phyloP scores from a whole-genome alignment of 2,888 invertebrate genomes.

The Leucoma salicis region DNA sequence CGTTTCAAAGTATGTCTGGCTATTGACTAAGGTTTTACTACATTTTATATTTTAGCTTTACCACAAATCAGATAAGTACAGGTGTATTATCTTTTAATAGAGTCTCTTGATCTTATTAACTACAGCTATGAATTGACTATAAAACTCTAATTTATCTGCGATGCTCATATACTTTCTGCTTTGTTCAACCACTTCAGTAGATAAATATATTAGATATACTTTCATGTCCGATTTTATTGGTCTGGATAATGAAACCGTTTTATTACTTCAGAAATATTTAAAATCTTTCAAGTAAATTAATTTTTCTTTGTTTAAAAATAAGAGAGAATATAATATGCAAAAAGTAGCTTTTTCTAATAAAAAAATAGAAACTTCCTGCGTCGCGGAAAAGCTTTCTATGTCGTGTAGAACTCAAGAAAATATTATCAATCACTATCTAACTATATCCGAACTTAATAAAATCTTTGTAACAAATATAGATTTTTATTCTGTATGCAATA shows the following conservation, averaged over 20 bases:
- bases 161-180: conserved; percentile 21
- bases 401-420: no score
- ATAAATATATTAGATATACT: conserved; percentile 21
- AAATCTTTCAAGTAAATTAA: conserved; percentile 14
- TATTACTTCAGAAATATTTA: conserved; percentile 25
- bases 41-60: neutral
- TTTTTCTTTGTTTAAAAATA: neutral
- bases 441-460: no score
- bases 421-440: no score
- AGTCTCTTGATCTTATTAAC: conserved; percentile 1
- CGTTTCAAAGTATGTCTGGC: no score
- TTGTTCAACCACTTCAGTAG: conserved; percentile 10
- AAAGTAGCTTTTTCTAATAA: no score
- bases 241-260: conserved; percentile 26
- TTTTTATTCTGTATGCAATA: no score
- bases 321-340: conserved; percentile 1
- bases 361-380: no score
- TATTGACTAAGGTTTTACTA: no score
- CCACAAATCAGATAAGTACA: neutral
- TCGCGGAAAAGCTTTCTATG: no score
- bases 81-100: conserved; percentile 1
- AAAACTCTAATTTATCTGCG: conserved; percentile 19
- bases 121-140: conserved; percentile 21
- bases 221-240: conserved; percentile 23
- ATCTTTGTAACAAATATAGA: no score